Conservation (phyloP, 2,888 invertebrate species). For the Lamellibrachia columna region DNA sequence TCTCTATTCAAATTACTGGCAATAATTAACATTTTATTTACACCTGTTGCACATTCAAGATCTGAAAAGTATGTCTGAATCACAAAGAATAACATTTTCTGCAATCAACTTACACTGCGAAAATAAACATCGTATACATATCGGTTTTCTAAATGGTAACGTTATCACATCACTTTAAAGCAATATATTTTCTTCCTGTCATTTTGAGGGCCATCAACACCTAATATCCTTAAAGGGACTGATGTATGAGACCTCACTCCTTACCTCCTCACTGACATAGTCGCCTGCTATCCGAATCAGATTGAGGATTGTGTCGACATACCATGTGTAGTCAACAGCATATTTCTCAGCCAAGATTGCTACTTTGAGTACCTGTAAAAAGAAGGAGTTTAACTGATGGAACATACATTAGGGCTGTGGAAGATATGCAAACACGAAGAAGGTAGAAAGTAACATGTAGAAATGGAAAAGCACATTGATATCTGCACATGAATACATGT, state of each 20-base stretch:
- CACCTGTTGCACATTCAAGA: not conserved
- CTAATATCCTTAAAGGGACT: not conserved
- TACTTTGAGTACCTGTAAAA: constrained; percentile 83
- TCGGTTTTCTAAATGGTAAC: not conserved
- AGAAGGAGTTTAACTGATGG: constrained; percentile 25
- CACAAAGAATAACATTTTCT: not conserved
- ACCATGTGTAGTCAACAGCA: constrained; percentile 99
- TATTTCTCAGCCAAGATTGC: constrained; percentile 99
- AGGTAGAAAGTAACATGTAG: no score
- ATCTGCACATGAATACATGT: no score
- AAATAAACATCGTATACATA: not conserved
- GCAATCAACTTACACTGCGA: not conserved
- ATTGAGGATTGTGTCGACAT: constrained; percentile 93
- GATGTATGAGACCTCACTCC: constrained; percentile 30
- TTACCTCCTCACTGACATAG: constrained; percentile 98
- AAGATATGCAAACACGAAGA: no score
- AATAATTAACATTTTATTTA: not conserved
- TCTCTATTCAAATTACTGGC: not conserved
- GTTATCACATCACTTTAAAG: constrained; percentile 5
- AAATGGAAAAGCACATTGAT: no score
- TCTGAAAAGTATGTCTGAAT: not conserved
- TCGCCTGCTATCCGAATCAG: constrained; percentile 99
- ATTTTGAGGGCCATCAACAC: not conserved
- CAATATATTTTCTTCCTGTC: not conserved
- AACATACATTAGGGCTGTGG: not conserved